These are phyloP conservation scores for Varecia variegata DNA, from an alignment of 2,797 vertebrate species.

Conservation along the genomic window DNA sequence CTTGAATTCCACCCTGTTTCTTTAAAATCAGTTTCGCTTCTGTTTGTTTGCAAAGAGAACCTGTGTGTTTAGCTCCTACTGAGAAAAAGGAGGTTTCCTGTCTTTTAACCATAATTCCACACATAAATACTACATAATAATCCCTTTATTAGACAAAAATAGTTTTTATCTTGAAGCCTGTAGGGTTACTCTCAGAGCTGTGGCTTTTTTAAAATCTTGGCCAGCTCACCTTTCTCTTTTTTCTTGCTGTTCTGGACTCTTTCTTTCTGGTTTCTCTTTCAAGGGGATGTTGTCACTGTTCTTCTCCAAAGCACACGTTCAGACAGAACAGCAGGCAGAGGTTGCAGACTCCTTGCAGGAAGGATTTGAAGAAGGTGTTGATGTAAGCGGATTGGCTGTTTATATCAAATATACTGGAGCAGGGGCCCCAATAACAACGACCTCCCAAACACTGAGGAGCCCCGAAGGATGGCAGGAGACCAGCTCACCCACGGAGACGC, in stretches of 20 bases:
- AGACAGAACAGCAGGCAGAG: slow-evolving; percentile 50
- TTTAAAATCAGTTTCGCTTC: neutral
- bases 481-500: slow-evolving; percentile 43
- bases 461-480: neutral
- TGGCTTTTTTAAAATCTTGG: slow-evolving; percentile 51
- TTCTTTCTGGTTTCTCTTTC: slow-evolving; percentile 63
- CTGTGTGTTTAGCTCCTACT: slow-evolving; percentile 9
- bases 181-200: neutral
- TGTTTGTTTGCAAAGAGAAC: slow-evolving; percentile 33
- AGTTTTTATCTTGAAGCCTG: slow-evolving; percentile 37
- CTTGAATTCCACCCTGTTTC: neutral
- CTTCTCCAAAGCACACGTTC: slow-evolving; percentile 22
- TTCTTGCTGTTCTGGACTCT: slow-evolving; percentile 51
- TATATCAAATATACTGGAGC: neutral
- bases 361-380: slow-evolving; percentile 37
- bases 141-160: slow-evolving; percentile 60
- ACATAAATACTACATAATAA: slow-evolving; percentile 39
- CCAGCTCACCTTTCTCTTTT: slow-evolving; percentile 35
- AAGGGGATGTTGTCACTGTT: slow-evolving; percentile 33
- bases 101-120: slow-evolving; percentile 54
- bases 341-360: slow-evolving; percentile 34
- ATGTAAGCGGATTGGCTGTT: slow-evolving; percentile 12
- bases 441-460: neutral
- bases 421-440: neutral
- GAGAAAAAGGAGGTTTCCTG: slow-evolving; percentile 46